Conservation (phyloP, 1,140 invertebrate species). For the Zaprionus tsacasi region DNA sequence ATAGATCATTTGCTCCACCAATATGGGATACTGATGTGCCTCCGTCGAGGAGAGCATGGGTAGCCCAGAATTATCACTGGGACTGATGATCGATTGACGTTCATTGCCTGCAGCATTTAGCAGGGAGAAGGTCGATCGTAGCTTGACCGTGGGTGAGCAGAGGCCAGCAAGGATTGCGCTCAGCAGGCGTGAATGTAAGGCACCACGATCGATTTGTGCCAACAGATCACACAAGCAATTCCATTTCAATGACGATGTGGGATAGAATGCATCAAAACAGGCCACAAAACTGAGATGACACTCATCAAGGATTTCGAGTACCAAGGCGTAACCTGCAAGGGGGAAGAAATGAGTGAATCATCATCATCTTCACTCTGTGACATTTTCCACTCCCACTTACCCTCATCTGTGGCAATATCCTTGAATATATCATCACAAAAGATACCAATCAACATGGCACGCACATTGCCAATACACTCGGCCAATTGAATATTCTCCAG, state of each 20-base stretch:
- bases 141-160: slow-evolving; percentile 90
- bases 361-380: not conserved
- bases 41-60: slow-evolving; percentile 90
- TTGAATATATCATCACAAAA: slow-evolving; percentile 90
- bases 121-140: slow-evolving; percentile 91
- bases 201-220: slow-evolving; percentile 89
- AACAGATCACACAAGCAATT: slow-evolving; percentile 94
- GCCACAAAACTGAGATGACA: slow-evolving; percentile 95
- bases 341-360: not conserved
- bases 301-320: slow-evolving; percentile 92
- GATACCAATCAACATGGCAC: slow-evolving; percentile 92
- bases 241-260: slow-evolving; percentile 96
- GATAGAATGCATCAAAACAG: slow-evolving; percentile 98
- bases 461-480: slow-evolving; percentile 93
- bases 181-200: slow-evolving; percentile 87
- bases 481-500: slow-evolving; percentile 91
- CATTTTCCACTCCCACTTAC: slow-evolving; percentile 43
- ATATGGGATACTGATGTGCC: slow-evolving; percentile 90
- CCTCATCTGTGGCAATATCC: slow-evolving; percentile 81
- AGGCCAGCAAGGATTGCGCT: slow-evolving; percentile 93
- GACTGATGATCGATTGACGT: slow-evolving; percentile 86
- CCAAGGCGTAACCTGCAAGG: slow-evolving; percentile 86
- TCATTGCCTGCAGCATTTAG: slow-evolving; percentile 84
- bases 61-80: slow-evolving; percentile 89
- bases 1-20: slow-evolving; percentile 93